Percentiles rank a stretch among this genome's conserved stretches.
phyloP scores from a whole-genome alignment of 2,797 vertebrate genomes.

The Poecilia wingei region DNA sequence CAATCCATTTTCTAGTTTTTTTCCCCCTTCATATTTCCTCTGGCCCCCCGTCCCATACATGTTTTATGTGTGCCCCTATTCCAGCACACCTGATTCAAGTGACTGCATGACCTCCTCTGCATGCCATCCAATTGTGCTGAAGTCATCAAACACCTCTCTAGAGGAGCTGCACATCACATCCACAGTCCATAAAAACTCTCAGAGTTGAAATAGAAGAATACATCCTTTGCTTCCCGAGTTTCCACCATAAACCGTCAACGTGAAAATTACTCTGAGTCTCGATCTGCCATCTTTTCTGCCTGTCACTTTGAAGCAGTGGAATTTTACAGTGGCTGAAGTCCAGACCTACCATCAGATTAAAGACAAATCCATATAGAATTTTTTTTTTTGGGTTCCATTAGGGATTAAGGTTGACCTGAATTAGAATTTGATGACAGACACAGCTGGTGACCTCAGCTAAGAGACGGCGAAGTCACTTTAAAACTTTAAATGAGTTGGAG shows the following conservation, averaged over 20 bases:
- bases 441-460: conserved; percentile 24
- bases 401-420: conserved; percentile 50
- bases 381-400: conserved; percentile 23
- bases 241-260: not conserved
- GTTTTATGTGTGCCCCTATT: too few species aligned
- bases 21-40: too few species aligned
- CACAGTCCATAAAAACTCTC: not conserved
- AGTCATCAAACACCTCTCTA: too few species aligned
- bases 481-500: conserved; percentile 39
- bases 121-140: too few species aligned
- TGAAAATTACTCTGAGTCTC: not conserved
- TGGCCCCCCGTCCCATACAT: too few species aligned
- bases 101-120: not conserved
- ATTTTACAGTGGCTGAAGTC: conserved; percentile 13
- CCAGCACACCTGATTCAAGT: not conserved
- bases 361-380: conserved; percentile 37
- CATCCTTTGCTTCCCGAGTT: not conserved
- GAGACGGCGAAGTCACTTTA: conserved; percentile 17
- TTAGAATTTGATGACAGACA: conserved; percentile 37
- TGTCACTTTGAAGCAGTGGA: conserved; percentile 14
- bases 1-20: too few species aligned
- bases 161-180: not conserved
- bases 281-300: conserved; percentile 13
- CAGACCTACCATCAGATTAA: conserved; percentile 31
- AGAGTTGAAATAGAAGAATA: not conserved